Evolutionary conservation across 1,140 invertebrate genomes (phyloP), one percentile per base, ranked within the genome.

Genomic region (Conus betulinus): DNA sequence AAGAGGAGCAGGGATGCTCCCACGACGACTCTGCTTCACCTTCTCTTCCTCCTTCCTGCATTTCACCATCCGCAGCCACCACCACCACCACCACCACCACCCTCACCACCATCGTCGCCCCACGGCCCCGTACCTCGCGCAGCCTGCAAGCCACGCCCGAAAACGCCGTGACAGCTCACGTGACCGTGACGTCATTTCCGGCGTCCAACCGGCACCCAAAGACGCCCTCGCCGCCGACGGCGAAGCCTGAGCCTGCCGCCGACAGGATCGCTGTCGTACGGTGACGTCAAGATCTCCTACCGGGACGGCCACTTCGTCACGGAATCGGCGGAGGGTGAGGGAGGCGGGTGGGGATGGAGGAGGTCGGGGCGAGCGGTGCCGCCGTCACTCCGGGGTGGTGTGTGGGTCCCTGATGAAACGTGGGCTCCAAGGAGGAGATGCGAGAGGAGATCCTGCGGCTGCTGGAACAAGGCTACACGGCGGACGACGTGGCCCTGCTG

Each of bases 231-330:
- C 20, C 53, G 71, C 13, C 57, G 17, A 23, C 71, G 90, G 8
- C 86, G 92, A n/a, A 92, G 91, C 71, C 85, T 92, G 27, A 93
- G 92, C 85, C 91, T 93, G 39, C 92, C 92, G 8, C 17, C 60
- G 60, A 91, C 90, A 6, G 90, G 90, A 39, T 85, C 89, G 15
- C 85, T 93, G 60, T 91, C 91, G 7, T 90, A 92, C 76, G 84
- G 89, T 27, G 90, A 89, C 71, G 90, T 90, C 39, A 91, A 90
- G 83, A 92, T 93, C 83, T 63, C 90, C 5, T 71, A 93, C 84
- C 89, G 88, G 25, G 90, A 93, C 88, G 92, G 92, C 6, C 91
- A 92, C 52, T 93, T 93, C 89, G 91, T 92, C 1, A 90, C 91
- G 39, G 91, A 85, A 17, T 76, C n/a, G 8, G 13, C 20, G 67